A percentile compares a stretch with the other conserved stretches of the same genome.
phyloP scores from a whole-genome alignment of 2,888 invertebrate genomes.

The Patella ulyssiponensis region DNA sequence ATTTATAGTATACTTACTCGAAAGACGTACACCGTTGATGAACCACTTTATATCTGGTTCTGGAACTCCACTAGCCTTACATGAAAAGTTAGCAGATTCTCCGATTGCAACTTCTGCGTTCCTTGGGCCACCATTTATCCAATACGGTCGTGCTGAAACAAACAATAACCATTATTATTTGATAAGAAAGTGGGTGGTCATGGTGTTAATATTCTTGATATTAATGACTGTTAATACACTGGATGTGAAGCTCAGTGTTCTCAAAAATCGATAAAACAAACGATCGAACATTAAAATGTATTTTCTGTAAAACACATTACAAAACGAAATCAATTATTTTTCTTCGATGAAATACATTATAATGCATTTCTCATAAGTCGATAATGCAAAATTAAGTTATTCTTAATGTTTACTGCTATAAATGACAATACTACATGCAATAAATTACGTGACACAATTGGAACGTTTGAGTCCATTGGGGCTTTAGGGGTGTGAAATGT shows the following conservation, averaged over 20 bases:
- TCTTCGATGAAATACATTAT: too few species aligned
- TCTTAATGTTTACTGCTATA: too few species aligned
- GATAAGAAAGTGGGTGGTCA: neutral
- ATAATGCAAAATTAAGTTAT: too few species aligned
- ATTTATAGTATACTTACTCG: slow-evolving; percentile 57
- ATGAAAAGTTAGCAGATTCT: slow-evolving; percentile 88
- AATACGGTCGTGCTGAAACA: slow-evolving; percentile 81
- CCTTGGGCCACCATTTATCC: slow-evolving; percentile 91
- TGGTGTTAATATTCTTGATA: neutral
- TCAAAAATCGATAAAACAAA: too few species aligned
- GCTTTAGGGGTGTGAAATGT: too few species aligned
- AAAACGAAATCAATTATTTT: too few species aligned
- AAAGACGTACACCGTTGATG: slow-evolving; percentile 88
- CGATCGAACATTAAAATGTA: too few species aligned
- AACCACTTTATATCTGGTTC: slow-evolving; percentile 93
- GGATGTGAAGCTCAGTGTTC: neutral
- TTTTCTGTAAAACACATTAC: neutral
- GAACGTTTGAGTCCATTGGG: too few species aligned
- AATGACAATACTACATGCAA: too few species aligned
- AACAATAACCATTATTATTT: neutral
- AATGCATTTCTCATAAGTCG: too few species aligned
- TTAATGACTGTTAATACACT: neutral
- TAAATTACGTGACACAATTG: too few species aligned
- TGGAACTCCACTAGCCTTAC: slow-evolving; percentile 91
- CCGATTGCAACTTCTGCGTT: slow-evolving; percentile 90